Percentiles rank a stretch among this genome's conserved stretches.
These are phyloP conservation scores for Peromyscus leucopus DNA, from an alignment of 2,113 vertebrate genomes.

Conservation along the genomic window DNA sequence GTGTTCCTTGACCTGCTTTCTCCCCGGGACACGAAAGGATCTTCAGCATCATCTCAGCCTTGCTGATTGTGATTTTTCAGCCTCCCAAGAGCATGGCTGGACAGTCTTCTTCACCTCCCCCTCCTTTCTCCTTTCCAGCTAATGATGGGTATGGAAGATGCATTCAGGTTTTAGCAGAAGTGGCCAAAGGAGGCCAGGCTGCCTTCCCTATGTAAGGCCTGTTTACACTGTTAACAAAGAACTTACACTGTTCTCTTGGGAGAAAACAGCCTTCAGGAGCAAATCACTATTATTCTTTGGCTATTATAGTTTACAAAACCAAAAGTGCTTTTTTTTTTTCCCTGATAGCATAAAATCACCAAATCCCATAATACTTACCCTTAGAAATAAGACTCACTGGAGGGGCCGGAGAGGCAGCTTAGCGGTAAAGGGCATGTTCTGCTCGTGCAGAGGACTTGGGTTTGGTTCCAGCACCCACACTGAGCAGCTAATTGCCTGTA, in stretches of 20 bases:
- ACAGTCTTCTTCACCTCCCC: not conserved
- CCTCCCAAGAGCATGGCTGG: not conserved
- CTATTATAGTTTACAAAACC: constrained; percentile 23
- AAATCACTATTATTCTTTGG: constrained; percentile 35
- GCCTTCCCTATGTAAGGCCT: not conserved
- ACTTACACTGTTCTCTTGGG: not conserved
- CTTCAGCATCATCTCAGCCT: not conserved
- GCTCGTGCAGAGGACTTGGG: not conserved
- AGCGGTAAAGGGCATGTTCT: not conserved
- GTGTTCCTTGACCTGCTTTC: constrained; percentile 1
- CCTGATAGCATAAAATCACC: not conserved
- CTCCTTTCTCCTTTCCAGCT: constrained; percentile 16
- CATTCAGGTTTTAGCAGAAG: not conserved
- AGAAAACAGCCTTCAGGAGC: not conserved
- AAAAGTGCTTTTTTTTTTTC: not conserved
- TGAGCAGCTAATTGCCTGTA: not conserved
- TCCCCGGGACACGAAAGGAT: not conserved
- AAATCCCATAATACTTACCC: not conserved
- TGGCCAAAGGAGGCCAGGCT: not conserved
- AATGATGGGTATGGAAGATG: not conserved
- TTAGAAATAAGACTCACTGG: not conserved
- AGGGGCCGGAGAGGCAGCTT: not conserved
- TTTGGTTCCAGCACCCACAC: not conserved
- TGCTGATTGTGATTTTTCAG: not conserved
- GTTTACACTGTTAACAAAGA: constrained; percentile 24